phyloP scores from a whole-genome alignment of 1,140 invertebrate genomes.

The Epicauta chinensis region DNA sequence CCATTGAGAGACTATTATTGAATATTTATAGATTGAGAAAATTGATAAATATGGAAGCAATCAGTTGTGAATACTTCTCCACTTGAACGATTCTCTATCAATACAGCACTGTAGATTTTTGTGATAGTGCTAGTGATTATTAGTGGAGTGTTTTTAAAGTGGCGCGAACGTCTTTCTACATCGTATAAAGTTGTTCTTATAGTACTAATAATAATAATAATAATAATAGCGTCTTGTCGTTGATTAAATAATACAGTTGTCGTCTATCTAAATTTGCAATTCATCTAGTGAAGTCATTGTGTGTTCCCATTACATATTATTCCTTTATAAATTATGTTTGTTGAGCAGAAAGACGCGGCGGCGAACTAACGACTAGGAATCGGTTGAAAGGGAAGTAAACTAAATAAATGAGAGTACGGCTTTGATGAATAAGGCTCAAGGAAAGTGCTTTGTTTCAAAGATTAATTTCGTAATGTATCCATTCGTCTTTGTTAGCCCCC shows the following conservation, averaged over 20 bases:
- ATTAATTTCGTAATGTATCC: conserved; percentile 37
- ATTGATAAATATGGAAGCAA: too few relatives aligned
- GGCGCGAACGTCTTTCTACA: too few relatives aligned
- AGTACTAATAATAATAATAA: too few relatives aligned
- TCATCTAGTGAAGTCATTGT: not conserved
- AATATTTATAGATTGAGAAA: too few relatives aligned
- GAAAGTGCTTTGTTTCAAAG: conserved; percentile 36
- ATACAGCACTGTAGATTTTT: too few relatives aligned
- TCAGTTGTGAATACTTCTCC: too few relatives aligned
- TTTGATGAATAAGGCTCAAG: conserved; percentile 35
- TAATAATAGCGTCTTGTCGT: too few relatives aligned
- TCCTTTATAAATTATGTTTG: conserved; percentile 30
- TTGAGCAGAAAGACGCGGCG: conserved; percentile 20
- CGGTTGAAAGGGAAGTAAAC: conserved; percentile 28
- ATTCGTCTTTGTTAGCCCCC: conserved; percentile 32
- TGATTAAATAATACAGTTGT: not conserved
- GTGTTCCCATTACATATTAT: conserved; percentile 9
- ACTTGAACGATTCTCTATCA: too few relatives aligned
- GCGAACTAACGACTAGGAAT: conserved; percentile 28
- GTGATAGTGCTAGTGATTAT: too few relatives aligned
- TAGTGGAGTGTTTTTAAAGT: too few relatives aligned
- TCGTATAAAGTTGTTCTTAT: too few relatives aligned
- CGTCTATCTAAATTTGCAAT: conserved; percentile 6
- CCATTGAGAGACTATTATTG: too few relatives aligned
- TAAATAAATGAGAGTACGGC: conserved; percentile 34